Evolutionary conservation across 2,113 vertebrate species (phyloP).

Genomic region (Tretioscincus oriximinensis): DNA sequence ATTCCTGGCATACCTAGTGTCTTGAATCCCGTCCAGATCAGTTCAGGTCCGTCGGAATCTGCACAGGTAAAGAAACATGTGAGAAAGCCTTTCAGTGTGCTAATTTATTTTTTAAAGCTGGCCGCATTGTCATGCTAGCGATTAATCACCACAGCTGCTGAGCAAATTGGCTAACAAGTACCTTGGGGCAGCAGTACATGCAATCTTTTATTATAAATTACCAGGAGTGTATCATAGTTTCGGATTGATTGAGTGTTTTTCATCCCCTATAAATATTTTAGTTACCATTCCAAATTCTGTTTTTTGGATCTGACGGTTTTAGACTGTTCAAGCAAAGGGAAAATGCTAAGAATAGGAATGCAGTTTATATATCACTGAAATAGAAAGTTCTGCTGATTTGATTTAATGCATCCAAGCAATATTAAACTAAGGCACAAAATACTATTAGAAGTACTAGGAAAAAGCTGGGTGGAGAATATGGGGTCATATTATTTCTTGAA

Average conservation of each 20-base stretch:
- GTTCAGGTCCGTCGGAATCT: slow-evolving; percentile 85
- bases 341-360: not conserved
- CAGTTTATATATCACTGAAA: not conserved
- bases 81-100: slow-evolving; percentile 39
- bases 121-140: not conserved
- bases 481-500: not conserved
- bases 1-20: slow-evolving; percentile 89
- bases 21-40: slow-evolving; percentile 86
- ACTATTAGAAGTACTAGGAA: not conserved
- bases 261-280: slow-evolving; percentile 41
- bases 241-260: slow-evolving; percentile 36
- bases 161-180: slow-evolving; percentile 43
- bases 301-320: slow-evolving; percentile 9
- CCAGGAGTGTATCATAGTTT: not conserved
- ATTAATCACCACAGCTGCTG: slow-evolving; percentile 10
- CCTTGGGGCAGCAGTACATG: slow-evolving; percentile 36
- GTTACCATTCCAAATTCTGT: not conserved
- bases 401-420: too few relatives aligned
- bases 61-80: slow-evolving; percentile 83
- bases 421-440: not conserved
- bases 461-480: not conserved
- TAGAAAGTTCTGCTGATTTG: not conserved
- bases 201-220: slow-evolving; percentile 41
- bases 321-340: not conserved
- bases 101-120: slow-evolving; percentile 57